Conservation (phyloP, 2,888 invertebrate genomes). For the Halictus quadricinctus region DNA sequence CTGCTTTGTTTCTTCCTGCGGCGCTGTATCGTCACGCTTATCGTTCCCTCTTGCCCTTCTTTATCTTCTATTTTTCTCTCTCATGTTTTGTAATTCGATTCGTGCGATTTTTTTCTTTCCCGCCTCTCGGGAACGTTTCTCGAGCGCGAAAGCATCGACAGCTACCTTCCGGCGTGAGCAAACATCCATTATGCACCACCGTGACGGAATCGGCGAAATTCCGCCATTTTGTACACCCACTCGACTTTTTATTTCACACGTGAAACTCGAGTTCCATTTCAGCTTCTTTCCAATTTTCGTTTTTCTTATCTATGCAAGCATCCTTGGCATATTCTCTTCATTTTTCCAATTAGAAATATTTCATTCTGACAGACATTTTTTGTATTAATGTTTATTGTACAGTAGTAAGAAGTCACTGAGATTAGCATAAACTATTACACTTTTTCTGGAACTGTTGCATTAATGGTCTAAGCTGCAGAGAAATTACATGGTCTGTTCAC, state of each 20-base stretch:
- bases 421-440: no score
- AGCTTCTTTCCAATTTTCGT: background rate
- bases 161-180: conserved; percentile 19
- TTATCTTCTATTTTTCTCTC: conserved; percentile 3
- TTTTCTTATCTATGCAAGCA: background rate
- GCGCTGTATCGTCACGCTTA: background rate
- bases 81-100: background rate
- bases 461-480: no score
- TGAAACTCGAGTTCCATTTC: background rate
- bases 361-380: no score
- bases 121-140: background rate
- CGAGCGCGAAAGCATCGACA: conserved; percentile 41
- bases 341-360: background rate
- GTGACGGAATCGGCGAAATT: background rate
- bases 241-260: background rate
- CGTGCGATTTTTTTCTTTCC: background rate
- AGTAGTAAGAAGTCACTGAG: no score
- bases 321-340: background rate
- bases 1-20: conserved; percentile 6
- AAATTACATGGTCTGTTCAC: no score
- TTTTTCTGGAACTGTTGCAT: no score
- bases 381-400: no score
- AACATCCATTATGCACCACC: background rate
- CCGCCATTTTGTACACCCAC: conserved; percentile 15
- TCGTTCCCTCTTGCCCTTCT: background rate